Evolutionary conservation across 2,797 vertebrate species (phyloP), one percentile per base, ranked within the genome.

Genomic region (Emys orbicularis): DNA sequence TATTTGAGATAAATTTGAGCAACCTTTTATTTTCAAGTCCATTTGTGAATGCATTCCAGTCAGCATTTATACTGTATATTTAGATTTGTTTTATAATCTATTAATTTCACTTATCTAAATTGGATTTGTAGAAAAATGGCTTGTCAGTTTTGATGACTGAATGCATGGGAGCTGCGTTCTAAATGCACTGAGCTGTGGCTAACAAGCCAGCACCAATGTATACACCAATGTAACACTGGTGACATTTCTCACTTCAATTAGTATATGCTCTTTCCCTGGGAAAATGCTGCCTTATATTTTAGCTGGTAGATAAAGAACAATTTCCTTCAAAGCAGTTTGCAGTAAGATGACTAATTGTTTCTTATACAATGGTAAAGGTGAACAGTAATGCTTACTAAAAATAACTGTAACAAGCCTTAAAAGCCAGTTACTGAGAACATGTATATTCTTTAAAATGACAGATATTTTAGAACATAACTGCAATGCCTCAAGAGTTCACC

Each of bases 41-140:
- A 84, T 86, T 96, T 91, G 47, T 87, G 87, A 88, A 49, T 84
- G 94, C 47, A 47, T 88, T 53, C 8, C 61, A 88, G 72, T 88
- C 87, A 79, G 65, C 80, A 53, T 5, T 47, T 76, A 76, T 47
- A 44, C 41, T 86, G 5, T 37, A 86, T 79, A 84, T 97, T 90
- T 77, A 92, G 85, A 90, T 87, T 91, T 89, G 61, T 74, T 95
- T 95, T 37, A 93, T 93, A 72, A 65, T 89, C 50, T n/a, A 47
- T 15, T 29, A 53, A 44, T n/a, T n/a, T 19, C 27, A 41, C 31
- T 80, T 74, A 74, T 29, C 53, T 57, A 41, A 37, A 18, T 54
- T 82, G 59, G 6, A 85, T 23, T 21, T 37, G 0, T 81, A 90
- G 83, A 68, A 96, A 93, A 65, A 83, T 0, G 5, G 52, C 34